Percentiles rank a stretch among this genome's conserved stretches.
Evolutionary conservation across 2,888 invertebrate genomes (phyloP).

Genomic region (Tetragonisca angustula): DNA sequence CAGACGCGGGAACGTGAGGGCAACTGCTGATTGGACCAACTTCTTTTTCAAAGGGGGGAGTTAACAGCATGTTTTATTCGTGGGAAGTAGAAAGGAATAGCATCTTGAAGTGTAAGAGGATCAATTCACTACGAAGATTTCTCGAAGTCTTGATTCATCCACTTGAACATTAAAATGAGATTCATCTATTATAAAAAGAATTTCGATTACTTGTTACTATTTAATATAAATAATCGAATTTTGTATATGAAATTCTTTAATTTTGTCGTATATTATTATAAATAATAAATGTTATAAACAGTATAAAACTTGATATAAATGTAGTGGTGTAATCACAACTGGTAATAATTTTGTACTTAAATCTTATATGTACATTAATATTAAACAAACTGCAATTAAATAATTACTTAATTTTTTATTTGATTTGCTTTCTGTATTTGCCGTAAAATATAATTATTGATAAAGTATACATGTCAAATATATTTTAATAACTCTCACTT

Average conservation of each 20-base stretch:
- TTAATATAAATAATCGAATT: too few relatives aligned
- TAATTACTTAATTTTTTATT: neutral
- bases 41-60: constrained; percentile 44
- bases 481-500: neutral
- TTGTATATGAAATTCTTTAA: too few relatives aligned
- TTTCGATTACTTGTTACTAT: neutral
- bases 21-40: constrained; percentile 57
- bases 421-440: too few relatives aligned
- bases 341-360: neutral
- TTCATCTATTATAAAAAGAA: neutral
- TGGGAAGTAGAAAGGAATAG: constrained; percentile 45
- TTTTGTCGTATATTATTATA: too few relatives aligned
- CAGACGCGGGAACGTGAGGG: constrained; percentile 57
- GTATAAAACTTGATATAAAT: too few relatives aligned
- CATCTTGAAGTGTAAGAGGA: constrained; percentile 12
- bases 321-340: too few relatives aligned
- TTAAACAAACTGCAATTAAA: neutral
- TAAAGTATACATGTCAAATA: neutral
- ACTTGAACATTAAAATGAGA: neutral
- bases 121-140: neutral
- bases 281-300: too few relatives aligned
- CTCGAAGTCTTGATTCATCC: neutral
- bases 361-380: neutral
- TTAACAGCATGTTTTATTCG: constrained; percentile 36
- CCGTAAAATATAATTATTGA: neutral